Evolutionary conservation across 2,113 vertebrate genomes (phyloP).

Genomic region (Chaenogobius annularis): DNA sequence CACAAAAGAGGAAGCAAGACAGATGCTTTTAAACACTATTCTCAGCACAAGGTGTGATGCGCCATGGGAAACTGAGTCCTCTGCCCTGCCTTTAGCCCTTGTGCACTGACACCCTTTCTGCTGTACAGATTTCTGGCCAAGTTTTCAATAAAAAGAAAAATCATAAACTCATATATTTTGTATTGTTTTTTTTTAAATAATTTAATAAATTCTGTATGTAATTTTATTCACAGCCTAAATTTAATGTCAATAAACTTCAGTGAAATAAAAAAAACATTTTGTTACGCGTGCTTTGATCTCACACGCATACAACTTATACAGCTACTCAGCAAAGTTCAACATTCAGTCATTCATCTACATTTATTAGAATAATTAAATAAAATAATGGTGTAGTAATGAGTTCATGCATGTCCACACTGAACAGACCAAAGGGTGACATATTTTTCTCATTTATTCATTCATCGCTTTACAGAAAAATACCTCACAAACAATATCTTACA

Average conservation of each 20-base stretch:
- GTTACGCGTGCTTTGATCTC: neutral
- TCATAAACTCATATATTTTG: conserved; percentile 63
- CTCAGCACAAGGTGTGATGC: conserved; percentile 68
- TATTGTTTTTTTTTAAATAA: conserved; percentile 37
- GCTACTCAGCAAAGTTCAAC: neutral
- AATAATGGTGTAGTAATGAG: neutral
- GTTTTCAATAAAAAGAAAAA: conserved; percentile 81
- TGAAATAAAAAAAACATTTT: neutral
- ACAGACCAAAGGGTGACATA: neutral
- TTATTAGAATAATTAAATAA: neutral
- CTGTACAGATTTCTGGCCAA: conserved; percentile 79
- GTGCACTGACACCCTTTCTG: conserved; percentile 67
- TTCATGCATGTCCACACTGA: conserved; percentile 1
- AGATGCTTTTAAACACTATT: conserved; percentile 62
- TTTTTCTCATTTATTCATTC: neutral
- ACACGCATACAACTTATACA: neutral
- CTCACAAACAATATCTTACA: conserved; percentile 51
- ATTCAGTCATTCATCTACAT: neutral
- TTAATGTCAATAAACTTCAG: conserved; percentile 2
- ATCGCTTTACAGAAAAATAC: conserved; percentile 23
- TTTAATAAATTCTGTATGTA: neutral
- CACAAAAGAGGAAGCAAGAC: conserved; percentile 53
- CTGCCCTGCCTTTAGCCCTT: conserved; percentile 49
- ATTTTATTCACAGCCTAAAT: neutral
- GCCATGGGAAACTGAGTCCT: conserved; percentile 65